These are phyloP conservation scores for Galaxea fascicularis DNA, from an alignment of 92 coral and sea anemone genomes.

Conservation along the genomic window DNA sequence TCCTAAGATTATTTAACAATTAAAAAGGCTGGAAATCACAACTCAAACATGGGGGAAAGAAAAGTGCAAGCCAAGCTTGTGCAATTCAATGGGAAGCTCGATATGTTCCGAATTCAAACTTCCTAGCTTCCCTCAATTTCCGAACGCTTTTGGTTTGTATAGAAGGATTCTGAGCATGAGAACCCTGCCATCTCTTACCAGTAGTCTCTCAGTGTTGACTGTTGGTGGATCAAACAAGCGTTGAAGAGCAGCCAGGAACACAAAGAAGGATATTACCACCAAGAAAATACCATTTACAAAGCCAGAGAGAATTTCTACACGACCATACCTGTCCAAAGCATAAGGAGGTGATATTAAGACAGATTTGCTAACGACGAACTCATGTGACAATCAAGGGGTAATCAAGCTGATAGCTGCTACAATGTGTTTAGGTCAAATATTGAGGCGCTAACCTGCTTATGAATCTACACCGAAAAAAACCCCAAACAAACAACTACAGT, in stretches of 20 bases:
- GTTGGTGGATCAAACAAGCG: constrained; percentile 96
- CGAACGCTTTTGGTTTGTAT: background rate
- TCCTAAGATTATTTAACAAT: too few species aligned
- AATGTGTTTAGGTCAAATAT: too few species aligned
- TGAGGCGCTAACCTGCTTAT: too few species aligned
- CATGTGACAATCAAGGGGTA: background rate
- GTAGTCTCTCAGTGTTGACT: constrained; percentile 91
- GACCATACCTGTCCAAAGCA: constrained; percentile 78
- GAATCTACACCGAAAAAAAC: background rate
- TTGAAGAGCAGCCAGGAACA: constrained; percentile 91
- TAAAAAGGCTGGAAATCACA: too few species aligned
- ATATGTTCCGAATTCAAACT: too few species aligned
- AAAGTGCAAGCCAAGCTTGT: too few species aligned
- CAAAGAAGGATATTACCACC: constrained; percentile 95
- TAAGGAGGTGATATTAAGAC: too few species aligned
- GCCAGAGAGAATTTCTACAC: constrained; percentile 96
- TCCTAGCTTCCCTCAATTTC: too few species aligned
- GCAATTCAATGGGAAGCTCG: too few species aligned
- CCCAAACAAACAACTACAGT: background rate
- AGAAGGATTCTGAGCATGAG: too few species aligned
- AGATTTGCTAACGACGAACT: background rate
- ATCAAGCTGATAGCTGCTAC: too few species aligned
- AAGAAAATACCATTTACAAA: constrained; percentile 95
- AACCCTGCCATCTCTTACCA: constrained; percentile 84
- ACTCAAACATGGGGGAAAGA: too few species aligned